Conservation (phyloP, 2,113 vertebrate genomes). For the Clarias magur region DNA sequence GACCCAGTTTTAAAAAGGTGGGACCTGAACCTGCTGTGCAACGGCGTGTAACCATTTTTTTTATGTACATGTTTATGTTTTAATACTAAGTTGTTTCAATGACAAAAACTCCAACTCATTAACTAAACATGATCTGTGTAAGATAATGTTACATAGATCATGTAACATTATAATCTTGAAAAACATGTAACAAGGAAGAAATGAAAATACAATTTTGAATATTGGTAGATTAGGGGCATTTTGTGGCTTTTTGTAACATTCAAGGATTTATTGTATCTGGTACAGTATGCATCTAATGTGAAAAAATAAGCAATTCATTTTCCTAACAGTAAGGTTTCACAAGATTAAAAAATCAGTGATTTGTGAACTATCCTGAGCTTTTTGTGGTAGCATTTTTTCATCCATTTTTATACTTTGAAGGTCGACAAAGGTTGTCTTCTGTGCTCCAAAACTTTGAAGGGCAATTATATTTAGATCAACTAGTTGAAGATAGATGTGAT, state of each 20-base stretch:
- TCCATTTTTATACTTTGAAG: background rate
- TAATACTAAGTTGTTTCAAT: background rate
- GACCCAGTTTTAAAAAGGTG: background rate
- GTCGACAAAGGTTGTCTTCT: background rate
- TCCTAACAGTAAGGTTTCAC: background rate
- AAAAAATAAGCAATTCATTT: slow-evolving; percentile 34
- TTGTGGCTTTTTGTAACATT: slow-evolving; percentile 4
- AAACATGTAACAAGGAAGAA: background rate
- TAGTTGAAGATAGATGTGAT: background rate
- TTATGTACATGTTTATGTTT: background rate
- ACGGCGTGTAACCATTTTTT: background rate
- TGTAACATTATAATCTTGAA: background rate
- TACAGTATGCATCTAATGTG: background rate
- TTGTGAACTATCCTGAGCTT: background rate
- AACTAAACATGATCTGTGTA: background rate
- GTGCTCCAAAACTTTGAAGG: background rate
- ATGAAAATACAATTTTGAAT: background rate
- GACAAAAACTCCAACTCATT: background rate
- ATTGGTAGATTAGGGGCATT: background rate
- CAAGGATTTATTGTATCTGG: slow-evolving; percentile 9
- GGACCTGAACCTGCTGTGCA: slow-evolving; percentile 24
- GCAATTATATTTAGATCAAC: background rate
- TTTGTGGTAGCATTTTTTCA: background rate
- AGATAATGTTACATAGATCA: background rate
- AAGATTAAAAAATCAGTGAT: background rate